These are phyloP conservation scores for Herminia tarsipennalis DNA, from an alignment of 2,888 invertebrate genomes.

Conservation along the genomic window DNA sequence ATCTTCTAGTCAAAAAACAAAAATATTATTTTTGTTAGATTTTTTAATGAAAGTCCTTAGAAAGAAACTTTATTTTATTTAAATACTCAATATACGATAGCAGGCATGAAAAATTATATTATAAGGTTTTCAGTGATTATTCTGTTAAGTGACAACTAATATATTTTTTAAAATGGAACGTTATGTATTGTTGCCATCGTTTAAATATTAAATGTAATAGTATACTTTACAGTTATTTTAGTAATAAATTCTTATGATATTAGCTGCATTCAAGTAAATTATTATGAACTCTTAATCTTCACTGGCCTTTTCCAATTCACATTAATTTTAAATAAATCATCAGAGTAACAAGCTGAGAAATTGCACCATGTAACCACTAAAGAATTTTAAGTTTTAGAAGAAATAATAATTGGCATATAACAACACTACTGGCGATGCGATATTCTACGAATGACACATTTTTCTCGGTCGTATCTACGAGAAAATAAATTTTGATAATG, in stretches of 20 bases:
- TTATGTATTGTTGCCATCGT: conserved; percentile 16
- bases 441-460: conserved; percentile 70
- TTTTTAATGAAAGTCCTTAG: too few relatives aligned
- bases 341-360: neutral
- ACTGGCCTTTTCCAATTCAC: too few relatives aligned
- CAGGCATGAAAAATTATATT: too few relatives aligned
- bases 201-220: neutral
- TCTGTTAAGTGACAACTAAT: neutral
- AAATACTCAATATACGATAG: too few relatives aligned
- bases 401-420: neutral
- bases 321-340: too few relatives aligned
- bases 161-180: conserved; percentile 21
- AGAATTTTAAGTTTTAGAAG: neutral
- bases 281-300: too few relatives aligned
- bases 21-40: too few relatives aligned
- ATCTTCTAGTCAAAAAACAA: too few relatives aligned
- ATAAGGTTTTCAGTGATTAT: neutral
- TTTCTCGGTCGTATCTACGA: conserved; percentile 59
- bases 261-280: too few relatives aligned
- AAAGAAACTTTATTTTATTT: too few relatives aligned
- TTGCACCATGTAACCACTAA: neutral
- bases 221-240: neutral
- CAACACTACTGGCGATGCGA: conserved; percentile 41
- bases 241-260: too few relatives aligned
- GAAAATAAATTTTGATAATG: conserved; percentile 74